Evolutionary conservation across 2,888 invertebrate genomes (phyloP).

Genomic region (Machimus atricapillus): DNA sequence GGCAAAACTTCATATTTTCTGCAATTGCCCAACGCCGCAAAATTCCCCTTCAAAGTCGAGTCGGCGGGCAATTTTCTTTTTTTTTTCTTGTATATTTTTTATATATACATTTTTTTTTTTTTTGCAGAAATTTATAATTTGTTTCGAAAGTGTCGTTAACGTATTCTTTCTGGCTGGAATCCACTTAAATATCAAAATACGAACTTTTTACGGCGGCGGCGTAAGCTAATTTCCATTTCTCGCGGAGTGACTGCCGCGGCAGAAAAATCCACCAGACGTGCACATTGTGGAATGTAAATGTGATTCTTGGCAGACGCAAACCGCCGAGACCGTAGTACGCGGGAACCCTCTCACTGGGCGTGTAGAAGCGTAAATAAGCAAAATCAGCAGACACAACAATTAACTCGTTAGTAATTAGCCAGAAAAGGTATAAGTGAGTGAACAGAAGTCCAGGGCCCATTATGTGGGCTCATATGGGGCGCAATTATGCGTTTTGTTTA

Average conservation of each 20-base stretch:
- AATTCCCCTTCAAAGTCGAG: not conserved
- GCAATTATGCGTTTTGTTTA: slow-evolving; percentile 37
- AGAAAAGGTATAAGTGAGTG: slow-evolving; percentile 4
- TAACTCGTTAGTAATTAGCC: slow-evolving; percentile 34
- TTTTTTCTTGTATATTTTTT: not conserved
- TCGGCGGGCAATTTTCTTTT: not conserved
- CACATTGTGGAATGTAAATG: slow-evolving; percentile 30
- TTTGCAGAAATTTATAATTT: not conserved
- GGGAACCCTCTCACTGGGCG: slow-evolving; percentile 1
- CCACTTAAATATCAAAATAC: not conserved
- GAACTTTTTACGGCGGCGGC: slow-evolving; percentile 7
- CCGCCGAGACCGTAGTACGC: slow-evolving; percentile 18
- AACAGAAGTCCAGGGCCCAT: slow-evolving; percentile 9
- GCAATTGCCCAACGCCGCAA: not conserved
- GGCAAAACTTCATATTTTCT: not conserved
- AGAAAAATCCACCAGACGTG: slow-evolving; percentile 10
- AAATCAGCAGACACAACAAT: slow-evolving; percentile 36
- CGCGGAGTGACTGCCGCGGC: not conserved
- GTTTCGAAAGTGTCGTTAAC: not conserved
- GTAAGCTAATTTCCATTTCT: slow-evolving; percentile 32
- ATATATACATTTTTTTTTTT: not conserved
- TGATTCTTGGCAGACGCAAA: slow-evolving; percentile 30
- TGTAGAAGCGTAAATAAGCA: slow-evolving; percentile 23
- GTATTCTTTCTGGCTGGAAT: not conserved
- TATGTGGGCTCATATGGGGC: slow-evolving; percentile 14